These are phyloP conservation scores for Barnardius zonarius DNA, from an alignment of 2,113 vertebrate genomes.

Conservation along the genomic window DNA sequence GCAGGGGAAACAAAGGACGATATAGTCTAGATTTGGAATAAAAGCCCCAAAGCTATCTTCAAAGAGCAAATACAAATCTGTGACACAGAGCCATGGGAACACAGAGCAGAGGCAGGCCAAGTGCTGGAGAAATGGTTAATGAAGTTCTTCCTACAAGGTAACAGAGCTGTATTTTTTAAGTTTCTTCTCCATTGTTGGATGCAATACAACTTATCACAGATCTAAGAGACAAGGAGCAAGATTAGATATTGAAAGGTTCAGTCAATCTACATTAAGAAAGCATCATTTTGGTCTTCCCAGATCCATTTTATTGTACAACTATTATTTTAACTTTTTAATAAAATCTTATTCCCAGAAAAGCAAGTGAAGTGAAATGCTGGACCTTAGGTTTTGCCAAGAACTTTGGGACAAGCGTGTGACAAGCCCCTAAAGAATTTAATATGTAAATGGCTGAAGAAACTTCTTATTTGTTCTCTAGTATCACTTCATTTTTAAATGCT, in stretches of 20 bases:
- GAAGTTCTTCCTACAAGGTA: background rate
- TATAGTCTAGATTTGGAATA: background rate
- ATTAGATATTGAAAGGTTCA: background rate
- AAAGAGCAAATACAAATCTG: background rate
- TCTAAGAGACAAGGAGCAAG: background rate
- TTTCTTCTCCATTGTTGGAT: background rate
- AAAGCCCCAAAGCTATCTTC: background rate
- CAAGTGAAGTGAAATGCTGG: background rate
- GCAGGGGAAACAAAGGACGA: background rate
- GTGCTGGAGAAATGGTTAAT: background rate
- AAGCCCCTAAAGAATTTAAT: background rate
- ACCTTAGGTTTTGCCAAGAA: background rate
- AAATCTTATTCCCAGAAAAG: background rate
- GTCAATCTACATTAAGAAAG: background rate
- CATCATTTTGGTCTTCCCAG: background rate
- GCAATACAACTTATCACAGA: background rate
- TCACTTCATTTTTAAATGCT: background rate
- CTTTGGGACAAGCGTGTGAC: background rate
- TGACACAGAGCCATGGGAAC: background rate
- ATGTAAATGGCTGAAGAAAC: background rate
- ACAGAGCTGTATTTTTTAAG: background rate
- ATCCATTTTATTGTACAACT: background rate
- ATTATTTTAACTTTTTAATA: background rate
- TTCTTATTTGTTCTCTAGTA: background rate
- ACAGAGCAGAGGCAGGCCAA: background rate